Percentiles rank a stretch among this genome's conserved stretches.
Conservation (phyloP, 92 coral and sea anemone genomes). For the Porites evermanni region DNA sequence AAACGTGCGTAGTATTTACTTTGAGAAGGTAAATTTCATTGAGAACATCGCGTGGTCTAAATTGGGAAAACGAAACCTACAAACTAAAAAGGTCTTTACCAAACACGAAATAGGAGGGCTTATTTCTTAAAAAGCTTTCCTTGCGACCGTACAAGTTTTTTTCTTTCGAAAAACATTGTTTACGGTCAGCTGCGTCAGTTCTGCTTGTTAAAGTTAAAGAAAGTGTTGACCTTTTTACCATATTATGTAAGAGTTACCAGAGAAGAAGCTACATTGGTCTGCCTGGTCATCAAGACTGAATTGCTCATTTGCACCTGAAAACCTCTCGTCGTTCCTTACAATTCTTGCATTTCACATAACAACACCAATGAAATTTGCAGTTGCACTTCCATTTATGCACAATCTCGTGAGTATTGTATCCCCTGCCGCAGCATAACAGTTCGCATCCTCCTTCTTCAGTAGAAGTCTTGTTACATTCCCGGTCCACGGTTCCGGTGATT, state of each 20-base stretch:
- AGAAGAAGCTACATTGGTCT: not conserved
- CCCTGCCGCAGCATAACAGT: constrained; percentile 84
- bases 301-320: constrained; percentile 77
- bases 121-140: no score
- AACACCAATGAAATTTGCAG: constrained; percentile 88
- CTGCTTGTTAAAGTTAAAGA: no score
- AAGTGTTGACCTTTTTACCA: no score
- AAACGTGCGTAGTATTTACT: no score
- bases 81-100: no score
- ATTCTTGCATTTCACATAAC: constrained; percentile 75
- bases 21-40: no score
- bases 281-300: not conserved
- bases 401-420: constrained; percentile 71
- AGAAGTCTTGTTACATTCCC: constrained; percentile 65
- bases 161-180: no score
- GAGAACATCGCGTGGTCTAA: no score
- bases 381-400: constrained; percentile 51
- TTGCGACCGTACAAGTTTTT: no score
- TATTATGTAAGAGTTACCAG: not conserved
- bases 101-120: no score
- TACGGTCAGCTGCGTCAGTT: no score
- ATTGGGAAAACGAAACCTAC: no score
- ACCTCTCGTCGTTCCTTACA: constrained; percentile 70
- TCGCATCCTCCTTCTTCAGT: constrained; percentile 61
- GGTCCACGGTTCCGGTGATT: constrained; percentile 63